These are phyloP conservation scores for Anas platyrhynchos DNA, from an alignment of 2,113 vertebrate species.

Conservation along the genomic window DNA sequence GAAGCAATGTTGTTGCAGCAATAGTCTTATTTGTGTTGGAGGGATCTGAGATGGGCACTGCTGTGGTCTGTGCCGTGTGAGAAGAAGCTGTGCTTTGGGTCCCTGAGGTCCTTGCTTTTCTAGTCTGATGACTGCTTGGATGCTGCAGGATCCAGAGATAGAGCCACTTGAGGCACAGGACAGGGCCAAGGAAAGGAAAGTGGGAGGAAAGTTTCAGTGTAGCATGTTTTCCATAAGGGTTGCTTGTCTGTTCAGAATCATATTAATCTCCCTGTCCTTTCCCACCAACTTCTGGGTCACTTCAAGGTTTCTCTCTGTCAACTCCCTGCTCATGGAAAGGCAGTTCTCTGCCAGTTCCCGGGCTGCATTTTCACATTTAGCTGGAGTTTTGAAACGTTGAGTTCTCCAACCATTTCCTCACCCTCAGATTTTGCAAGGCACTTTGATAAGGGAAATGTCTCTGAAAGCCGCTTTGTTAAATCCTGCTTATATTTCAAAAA, in stretches of 20 bases:
- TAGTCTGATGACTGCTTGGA: neutral
- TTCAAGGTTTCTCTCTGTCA: conserved; percentile 15
- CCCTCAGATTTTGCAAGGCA: conserved; percentile 31
- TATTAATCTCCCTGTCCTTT: conserved; percentile 7
- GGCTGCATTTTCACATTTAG: neutral
- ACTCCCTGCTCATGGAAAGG: neutral
- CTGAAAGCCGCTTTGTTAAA: neutral
- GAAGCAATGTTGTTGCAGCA: neutral
- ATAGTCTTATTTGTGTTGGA: neutral
- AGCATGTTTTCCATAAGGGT: neutral
- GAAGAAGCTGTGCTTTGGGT: neutral
- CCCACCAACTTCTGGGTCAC: neutral
- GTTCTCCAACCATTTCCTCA: conserved; percentile 44
- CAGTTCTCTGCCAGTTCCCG: neutral
- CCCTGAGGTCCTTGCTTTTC: neutral
- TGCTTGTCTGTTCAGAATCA: conserved; percentile 16
- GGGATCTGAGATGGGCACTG: neutral
- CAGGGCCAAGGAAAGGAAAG: neutral
- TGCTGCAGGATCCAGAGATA: neutral
- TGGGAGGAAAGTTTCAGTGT: neutral
- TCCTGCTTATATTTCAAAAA: neutral
- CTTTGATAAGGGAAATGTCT: conserved; percentile 34
- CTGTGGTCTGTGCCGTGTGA: neutral
- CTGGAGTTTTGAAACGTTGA: neutral
- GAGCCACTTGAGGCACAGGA: neutral